A percentile compares a stretch with the other conserved stretches of the same genome.
phyloP scores from a whole-genome alignment of 2,888 invertebrate genomes.

The Tetheella fluctuosa region DNA sequence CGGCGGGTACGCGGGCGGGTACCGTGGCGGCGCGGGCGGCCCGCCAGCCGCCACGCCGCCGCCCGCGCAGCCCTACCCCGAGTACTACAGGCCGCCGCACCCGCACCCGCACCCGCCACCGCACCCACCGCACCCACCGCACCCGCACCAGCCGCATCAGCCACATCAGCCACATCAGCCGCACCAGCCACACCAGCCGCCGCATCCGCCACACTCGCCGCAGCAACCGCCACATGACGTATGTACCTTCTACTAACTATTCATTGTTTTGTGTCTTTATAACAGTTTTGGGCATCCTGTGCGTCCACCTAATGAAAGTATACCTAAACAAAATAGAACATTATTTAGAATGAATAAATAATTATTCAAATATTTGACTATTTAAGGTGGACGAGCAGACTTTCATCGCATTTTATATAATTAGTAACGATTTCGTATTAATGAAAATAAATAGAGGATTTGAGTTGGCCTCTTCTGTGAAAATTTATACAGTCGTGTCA shows the following conservation, averaged over 20 bases:
- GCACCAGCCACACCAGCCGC: conserved; percentile 48
- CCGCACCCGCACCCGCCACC: conserved; percentile 39
- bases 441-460: too few species aligned
- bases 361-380: too few species aligned
- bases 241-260: conserved; percentile 18
- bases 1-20: conserved; percentile 77
- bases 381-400: too few species aligned
- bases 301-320: too few species aligned
- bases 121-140: conserved; percentile 49
- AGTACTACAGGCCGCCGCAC: conserved; percentile 65
- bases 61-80: conserved; percentile 69
- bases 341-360: too few species aligned
- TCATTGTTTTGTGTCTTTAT: not conserved
- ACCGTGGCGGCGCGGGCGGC: conserved; percentile 67
- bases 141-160: conserved; percentile 37
- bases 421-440: too few species aligned
- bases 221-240: conserved; percentile 65
- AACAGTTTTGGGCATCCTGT: not conserved
- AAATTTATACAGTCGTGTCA: too few species aligned
- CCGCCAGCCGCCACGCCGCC: conserved; percentile 59
- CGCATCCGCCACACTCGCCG: conserved; percentile 43
- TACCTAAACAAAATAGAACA: too few species aligned
- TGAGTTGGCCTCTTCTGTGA: too few species aligned
- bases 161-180: conserved; percentile 42
- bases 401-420: too few species aligned